Base-by-base conservation (phyloP, 2,797 vertebrate genomes). In the Diglossa cyanea region DNA sequence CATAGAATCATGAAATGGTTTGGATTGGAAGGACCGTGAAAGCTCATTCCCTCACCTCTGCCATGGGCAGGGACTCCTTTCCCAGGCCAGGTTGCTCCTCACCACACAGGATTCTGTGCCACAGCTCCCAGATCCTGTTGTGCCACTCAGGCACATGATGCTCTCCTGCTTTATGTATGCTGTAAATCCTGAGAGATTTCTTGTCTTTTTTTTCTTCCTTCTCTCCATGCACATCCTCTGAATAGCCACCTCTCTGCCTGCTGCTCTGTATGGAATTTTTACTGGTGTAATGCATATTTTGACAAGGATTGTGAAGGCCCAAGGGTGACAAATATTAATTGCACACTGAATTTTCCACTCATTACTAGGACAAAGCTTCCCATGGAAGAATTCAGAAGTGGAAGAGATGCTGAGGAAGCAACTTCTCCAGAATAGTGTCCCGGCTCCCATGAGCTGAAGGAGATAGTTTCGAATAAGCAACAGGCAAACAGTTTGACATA, bases 401-500 rank as follows among this genome's bases (percentile, higher is more conserved):
- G 72, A 65, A 62, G 80, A 68, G 47, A 39, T 13, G 68, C 39
- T 63, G 72, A 77, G 45, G 65, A 65, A 86, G 51, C 35, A n/a
- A 14, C 60, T 85, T 37, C 39, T 35, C 9, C 25, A n/a, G 60
- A 62, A 20, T 26, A 45, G 42, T 53, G 71, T 84, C 55, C 73
- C 55, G 53, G 28, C 48, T 84, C 47, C 67, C 5, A 16, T 7
- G 74, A 89, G 65, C 77, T 55, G 68, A 82, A 82, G 61, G 45
- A 30, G 50, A 51, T 28, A 53, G 31, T 62, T 86, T 86, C 40
- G 87, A 55, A 84, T 4, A 75, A 92, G 73, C 60, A 90, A 67
- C 35, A 58, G 75, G 62, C 63, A 84, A 92, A 88, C 37, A 85
- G 76, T 88, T 96, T 88, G 93, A 53, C 73, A 21, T 9, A 77